Evolutionary conservation across 2,888 invertebrate species (phyloP), one percentile per base, ranked within the genome.

Genomic region (Hofmannophila pseudospretella): DNA sequence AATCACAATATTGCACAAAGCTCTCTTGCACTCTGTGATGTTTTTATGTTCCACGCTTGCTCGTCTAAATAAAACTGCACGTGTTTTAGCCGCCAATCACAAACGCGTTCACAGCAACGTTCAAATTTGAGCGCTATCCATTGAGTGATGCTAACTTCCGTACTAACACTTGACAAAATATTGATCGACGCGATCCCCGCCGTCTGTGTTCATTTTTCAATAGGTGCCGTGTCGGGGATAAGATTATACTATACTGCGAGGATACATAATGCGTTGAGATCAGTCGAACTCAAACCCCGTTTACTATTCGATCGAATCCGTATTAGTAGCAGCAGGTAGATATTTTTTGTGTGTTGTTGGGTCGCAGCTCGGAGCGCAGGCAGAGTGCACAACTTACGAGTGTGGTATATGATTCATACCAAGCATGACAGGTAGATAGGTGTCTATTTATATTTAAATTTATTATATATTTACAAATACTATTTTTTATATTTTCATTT

Each of bases 241-340:
- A 70, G 55, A 59, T 68, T 2, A 23, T 8, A 23, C n/a, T n/a
- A n/a, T n/a, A n/a, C n/a, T n/a, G n/a, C 8, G 23, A 27, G 11
- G 65, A 58, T 58, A 10, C 12, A 11, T 32, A 22, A 11, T 32
- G 12, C 14, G n/a, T 14, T 16, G 32, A 22, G 22, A 22, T 32
- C 9, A 7, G 32, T 20, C 11, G n/a, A n/a, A n/a, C n/a, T n/a
- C n/a, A n/a, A n/a, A n/a, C n/a, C n/a, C n/a, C n/a, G 32, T 32
- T 12, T 48, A 57, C 69, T 70, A 69, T 68, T 60, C 62, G 3
- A 19, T 26, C 20, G 31, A 38, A 27, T 60, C 69, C 25, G 36
- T 7, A 68, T 68, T 70, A n/a, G 68, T 70, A 59, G 58, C 58
- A n/a, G 80, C 84, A 85, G 85, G 86, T 84, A 85, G 78, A 65